A percentile compares a stretch with the other conserved stretches of the same genome.
phyloP scores from a whole-genome alignment of 2,797 vertebrate genomes.

The Pipistrellus kuhlii region DNA sequence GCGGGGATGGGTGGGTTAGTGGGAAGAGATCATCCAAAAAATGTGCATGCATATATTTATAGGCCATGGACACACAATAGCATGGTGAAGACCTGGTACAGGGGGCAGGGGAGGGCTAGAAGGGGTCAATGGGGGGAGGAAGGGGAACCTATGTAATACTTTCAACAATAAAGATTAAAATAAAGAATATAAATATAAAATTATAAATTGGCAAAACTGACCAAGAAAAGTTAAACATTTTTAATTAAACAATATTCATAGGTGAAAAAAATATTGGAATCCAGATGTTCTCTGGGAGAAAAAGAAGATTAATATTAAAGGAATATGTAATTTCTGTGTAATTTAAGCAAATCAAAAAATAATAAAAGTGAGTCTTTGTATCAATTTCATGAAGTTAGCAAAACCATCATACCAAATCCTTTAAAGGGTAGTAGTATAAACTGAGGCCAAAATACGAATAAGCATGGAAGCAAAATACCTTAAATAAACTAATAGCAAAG shows the following conservation, averaged over 20 bases:
- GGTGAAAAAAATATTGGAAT: not conserved
- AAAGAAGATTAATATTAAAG: conserved; percentile 21
- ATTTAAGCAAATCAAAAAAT: not conserved
- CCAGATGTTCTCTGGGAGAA: not conserved
- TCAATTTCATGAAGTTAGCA: conserved; percentile 13
- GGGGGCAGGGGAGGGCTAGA: too few relatives aligned
- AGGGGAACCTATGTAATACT: too few relatives aligned
- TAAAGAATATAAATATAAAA: not conserved
- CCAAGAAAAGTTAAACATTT: not conserved
- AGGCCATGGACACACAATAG: too few relatives aligned
- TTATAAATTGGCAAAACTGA: not conserved
- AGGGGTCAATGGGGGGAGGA: too few relatives aligned
- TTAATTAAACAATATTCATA: not conserved
- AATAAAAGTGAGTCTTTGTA: not conserved
- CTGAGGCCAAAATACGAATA: conserved; percentile 9
- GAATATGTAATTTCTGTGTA: not conserved
- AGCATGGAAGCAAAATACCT: conserved; percentile 43
- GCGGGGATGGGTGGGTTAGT: too few relatives aligned
- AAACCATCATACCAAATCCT: conserved; percentile 1
- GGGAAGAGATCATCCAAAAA: too few relatives aligned
- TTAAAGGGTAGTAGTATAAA: not conserved
- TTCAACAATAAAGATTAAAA: too few relatives aligned
- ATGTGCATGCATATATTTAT: too few relatives aligned
- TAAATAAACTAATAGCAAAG: conserved; percentile 57
- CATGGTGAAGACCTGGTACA: too few relatives aligned